phyloP scores from a whole-genome alignment of 2,888 invertebrate species.

The Steinernema scapterisci region DNA sequence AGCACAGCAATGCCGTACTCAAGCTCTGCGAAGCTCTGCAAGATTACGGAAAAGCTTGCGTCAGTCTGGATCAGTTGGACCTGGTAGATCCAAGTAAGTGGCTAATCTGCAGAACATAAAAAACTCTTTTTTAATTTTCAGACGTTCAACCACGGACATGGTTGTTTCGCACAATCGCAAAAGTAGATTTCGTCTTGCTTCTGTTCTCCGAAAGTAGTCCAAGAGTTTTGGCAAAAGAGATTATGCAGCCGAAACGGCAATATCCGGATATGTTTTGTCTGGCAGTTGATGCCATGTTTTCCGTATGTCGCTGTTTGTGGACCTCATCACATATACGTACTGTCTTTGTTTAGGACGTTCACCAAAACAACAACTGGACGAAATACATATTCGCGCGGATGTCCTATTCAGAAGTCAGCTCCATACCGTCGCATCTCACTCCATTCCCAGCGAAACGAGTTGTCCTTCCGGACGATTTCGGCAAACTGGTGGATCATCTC shows the following conservation, averaged over 20 bases:
- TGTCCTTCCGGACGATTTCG: slow-evolving; percentile 36
- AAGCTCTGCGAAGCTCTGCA: slow-evolving; percentile 44
- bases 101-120: too few relatives aligned
- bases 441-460: slow-evolving; percentile 35
- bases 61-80: slow-evolving; percentile 46
- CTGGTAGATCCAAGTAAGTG: slow-evolving; percentile 41
- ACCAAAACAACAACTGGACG: slow-evolving; percentile 21
- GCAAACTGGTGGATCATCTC: slow-evolving; percentile 37
- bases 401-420: slow-evolving; percentile 39
- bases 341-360: neutral
- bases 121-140: slow-evolving; percentile 39
- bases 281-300: slow-evolving; percentile 49
- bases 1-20: slow-evolving; percentile 50
- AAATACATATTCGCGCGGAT: slow-evolving; percentile 10
- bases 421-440: slow-evolving; percentile 44
- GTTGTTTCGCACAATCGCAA: slow-evolving; percentile 49
- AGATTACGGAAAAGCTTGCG: slow-evolving; percentile 44
- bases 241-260: slow-evolving; percentile 43
- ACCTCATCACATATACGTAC: too few relatives aligned
- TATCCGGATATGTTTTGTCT: slow-evolving; percentile 57
- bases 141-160: slow-evolving; percentile 53
- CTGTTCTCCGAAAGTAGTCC: slow-evolving; percentile 57
- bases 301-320: slow-evolving; percentile 50
- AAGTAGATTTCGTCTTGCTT: slow-evolving; percentile 46
- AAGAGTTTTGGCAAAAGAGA: slow-evolving; percentile 44